A percentile compares a stretch with the other conserved stretches of the same genome.
These are phyloP conservation scores for Anser cygnoides DNA, from an alignment of 2,113 vertebrate species.

Conservation along the genomic window DNA sequence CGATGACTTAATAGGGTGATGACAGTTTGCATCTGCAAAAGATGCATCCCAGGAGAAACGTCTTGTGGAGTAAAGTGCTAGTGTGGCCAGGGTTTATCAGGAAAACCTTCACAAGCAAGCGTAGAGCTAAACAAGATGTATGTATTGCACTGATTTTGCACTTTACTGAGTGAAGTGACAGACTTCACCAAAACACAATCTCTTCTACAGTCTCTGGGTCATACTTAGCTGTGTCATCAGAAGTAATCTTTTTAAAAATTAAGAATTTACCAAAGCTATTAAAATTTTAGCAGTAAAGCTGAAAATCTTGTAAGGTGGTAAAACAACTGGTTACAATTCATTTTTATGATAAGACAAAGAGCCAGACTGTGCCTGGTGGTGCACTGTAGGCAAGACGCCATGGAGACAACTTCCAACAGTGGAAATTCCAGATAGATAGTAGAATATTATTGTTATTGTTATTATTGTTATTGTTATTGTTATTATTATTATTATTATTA, in stretches of 20 bases:
- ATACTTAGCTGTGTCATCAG: not conserved
- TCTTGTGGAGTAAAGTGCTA: not conserved
- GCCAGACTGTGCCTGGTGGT: not conserved
- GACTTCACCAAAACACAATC: not conserved
- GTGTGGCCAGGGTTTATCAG: not conserved
- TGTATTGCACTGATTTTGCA: not conserved
- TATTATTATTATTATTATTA: too few species aligned
- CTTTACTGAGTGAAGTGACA: not conserved
- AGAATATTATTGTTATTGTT: too few species aligned
- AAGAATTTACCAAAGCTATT: slow-evolving; percentile 25
- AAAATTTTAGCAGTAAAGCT: not conserved
- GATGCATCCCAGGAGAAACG: slow-evolving; percentile 1
- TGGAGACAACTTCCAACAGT: not conserved
- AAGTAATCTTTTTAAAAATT: slow-evolving; percentile 20
- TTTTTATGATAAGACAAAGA: slow-evolving; percentile 10
- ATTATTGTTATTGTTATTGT: not conserved
- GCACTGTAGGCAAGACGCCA: not conserved
- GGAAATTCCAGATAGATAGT: not conserved
- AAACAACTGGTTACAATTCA: slow-evolving; percentile 16
- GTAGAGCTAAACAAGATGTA: not conserved
- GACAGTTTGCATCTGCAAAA: slow-evolving; percentile 13
- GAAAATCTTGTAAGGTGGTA: slow-evolving; percentile 3
- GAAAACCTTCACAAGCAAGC: not conserved
- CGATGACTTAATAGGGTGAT: not conserved
- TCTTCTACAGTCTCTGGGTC: not conserved